phyloP scores from a whole-genome alignment of 2,113 vertebrate genomes.

The Holacanthus passer region DNA sequence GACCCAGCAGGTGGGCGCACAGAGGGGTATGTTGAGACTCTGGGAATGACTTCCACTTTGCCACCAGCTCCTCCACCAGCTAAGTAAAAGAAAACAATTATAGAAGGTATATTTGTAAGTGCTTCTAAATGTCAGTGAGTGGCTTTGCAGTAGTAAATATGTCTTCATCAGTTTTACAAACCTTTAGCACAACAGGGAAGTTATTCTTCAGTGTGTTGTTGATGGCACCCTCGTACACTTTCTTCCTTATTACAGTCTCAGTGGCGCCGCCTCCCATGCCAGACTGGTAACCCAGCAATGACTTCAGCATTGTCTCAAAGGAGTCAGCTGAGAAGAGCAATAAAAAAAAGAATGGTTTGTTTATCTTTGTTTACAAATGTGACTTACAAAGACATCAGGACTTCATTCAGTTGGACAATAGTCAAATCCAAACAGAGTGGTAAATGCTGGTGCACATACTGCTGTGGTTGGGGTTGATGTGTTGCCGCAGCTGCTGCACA shows the following conservation, averaged over 20 bases:
- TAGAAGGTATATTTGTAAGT: not conserved
- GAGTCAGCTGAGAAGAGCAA: conserved; percentile 86
- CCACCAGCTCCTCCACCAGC: conserved; percentile 93
- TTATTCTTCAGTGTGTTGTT: conserved; percentile 88
- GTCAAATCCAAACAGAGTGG: not conserved
- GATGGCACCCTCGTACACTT: conserved; percentile 89
- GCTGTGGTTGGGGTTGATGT: conserved; percentile 93
- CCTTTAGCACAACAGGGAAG: conserved; percentile 90
- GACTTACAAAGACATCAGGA: not conserved
- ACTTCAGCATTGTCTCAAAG: conserved; percentile 98
- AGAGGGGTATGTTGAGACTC: conserved; percentile 92
- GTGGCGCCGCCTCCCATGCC: conserved; percentile 80
- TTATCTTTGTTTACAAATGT: not conserved
- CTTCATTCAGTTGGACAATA: not conserved
- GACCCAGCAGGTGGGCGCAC: conserved; percentile 93
- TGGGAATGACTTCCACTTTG: conserved; percentile 92
- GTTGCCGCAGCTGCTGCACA: conserved; percentile 89
- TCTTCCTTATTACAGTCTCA: conserved; percentile 89
- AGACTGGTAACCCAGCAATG: conserved; percentile 92
- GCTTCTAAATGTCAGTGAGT: not conserved
- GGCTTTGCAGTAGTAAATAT: accelerated
- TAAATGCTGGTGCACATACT: conserved; percentile 81
- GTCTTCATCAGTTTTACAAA: conserved; percentile 45
- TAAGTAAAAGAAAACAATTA: conserved; percentile 61
- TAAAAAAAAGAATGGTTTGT: not conserved